Evolutionary conservation across 2,797 vertebrate genomes (phyloP).

Genomic region (Apogon talboti): DNA sequence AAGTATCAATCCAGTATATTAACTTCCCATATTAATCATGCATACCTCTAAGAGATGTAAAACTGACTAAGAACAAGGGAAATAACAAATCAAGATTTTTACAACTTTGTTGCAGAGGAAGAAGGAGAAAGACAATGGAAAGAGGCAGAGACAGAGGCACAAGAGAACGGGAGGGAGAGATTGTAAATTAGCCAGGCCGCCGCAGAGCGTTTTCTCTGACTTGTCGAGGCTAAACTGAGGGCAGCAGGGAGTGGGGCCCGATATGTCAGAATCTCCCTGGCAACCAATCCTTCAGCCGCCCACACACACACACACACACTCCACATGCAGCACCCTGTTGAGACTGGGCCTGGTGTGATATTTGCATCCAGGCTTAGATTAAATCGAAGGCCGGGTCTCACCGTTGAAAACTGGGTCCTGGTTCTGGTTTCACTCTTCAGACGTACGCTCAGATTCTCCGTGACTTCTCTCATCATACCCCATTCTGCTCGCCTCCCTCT

Average conservation of each 20-base stretch:
- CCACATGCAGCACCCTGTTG: conserved; percentile 54
- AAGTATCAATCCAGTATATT: too few species aligned
- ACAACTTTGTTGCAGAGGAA: conserved; percentile 28
- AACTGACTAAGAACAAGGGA: conserved; percentile 6
- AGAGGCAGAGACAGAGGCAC: conserved; percentile 22
- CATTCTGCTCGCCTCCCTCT: conserved; percentile 20
- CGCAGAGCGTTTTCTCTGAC: conserved; percentile 77
- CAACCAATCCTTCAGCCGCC: conserved; percentile 84
- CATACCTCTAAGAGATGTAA: too few species aligned
- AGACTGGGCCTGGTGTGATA: conserved; percentile 48
- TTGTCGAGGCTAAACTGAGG: conserved; percentile 86
- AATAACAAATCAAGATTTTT: conserved; percentile 17
- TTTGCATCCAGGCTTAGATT: conserved; percentile 76
- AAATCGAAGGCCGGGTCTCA: conserved; percentile 65
- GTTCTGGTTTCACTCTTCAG: conserved; percentile 42
- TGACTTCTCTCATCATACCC: conserved; percentile 7
- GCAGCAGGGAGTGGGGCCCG: conserved; percentile 82
- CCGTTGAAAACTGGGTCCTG: conserved; percentile 59
- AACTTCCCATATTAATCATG: too few species aligned
- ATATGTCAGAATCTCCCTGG: conserved; percentile 84
- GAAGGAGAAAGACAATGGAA: conserved; percentile 12
- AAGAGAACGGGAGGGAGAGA: conserved; percentile 42
- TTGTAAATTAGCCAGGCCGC: conserved; percentile 80
- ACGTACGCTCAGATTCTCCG: conserved; percentile 21
- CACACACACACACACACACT: conserved; percentile 42